Evolutionary conservation across 2,888 invertebrate species (phyloP).

Genomic region (Caenorhabditis zanzibari): DNA sequence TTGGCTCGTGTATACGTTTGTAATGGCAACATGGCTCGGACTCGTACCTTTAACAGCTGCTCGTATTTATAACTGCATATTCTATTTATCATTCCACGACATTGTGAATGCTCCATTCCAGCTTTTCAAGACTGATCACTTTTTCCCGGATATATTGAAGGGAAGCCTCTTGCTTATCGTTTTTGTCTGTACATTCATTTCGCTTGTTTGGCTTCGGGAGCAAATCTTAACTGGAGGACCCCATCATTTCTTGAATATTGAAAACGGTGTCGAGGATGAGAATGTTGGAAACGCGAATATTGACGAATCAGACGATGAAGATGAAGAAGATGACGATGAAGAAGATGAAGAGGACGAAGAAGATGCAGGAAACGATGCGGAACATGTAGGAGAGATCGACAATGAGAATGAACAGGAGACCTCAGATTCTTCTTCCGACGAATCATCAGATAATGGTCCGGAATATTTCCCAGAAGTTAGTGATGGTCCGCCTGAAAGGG

Average conservation of each 20-base stretch:
- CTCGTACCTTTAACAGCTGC: conserved; percentile 85
- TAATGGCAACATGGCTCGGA: conserved; percentile 97
- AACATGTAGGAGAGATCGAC: conserved; percentile 3
- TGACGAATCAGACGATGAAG: conserved; percentile 20
- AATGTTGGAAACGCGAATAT: conserved; percentile 38
- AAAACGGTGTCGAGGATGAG: conserved; percentile 43
- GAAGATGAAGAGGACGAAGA: conserved; percentile 25
- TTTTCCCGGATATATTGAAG: conserved; percentile 86
- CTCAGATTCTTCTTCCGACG: conserved; percentile 11
- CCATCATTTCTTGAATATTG: conserved; percentile 71
- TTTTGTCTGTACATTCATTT: conserved; percentile 91
- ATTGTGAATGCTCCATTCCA: conserved; percentile 68
- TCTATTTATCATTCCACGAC: conserved; percentile 74
- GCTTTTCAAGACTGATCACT: conserved; percentile 77
- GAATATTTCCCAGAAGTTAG: conserved; percentile 31
- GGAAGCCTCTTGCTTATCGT: conserved; percentile 98
- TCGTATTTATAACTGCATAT: conserved; percentile 76
- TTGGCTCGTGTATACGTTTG: conserved; percentile 97
- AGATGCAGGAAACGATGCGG: conserved; percentile 10
- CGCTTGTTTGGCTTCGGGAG: conserved; percentile 96
- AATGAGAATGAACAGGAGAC: conserved; percentile 11
- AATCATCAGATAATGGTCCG: not conserved
- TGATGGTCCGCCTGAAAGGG: conserved; percentile 29
- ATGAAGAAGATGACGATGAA: conserved; percentile 42
- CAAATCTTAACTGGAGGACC: conserved; percentile 86